Evolutionary conservation across 1,140 invertebrate species (phyloP), one percentile per base, ranked within the genome.

Genomic region (Caenorhabditis latens): DNA sequence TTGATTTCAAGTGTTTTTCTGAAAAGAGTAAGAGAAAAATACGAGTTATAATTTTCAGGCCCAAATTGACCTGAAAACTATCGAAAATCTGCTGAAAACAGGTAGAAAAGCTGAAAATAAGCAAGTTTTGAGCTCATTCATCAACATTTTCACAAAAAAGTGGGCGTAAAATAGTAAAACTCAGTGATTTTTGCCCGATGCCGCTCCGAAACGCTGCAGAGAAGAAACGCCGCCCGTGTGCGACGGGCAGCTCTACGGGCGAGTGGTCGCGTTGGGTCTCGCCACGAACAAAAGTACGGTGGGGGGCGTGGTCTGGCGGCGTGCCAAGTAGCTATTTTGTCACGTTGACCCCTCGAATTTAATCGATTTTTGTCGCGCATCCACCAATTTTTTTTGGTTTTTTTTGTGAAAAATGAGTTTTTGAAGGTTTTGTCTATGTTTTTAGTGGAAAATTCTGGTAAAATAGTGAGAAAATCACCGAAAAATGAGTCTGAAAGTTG

Each of bases 211-310:
- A 42, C 71, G 71, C 32, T 13, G 71, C 46, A 21, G n/a, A 9
- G 46, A 79, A 14, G 19, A 46, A 79, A 19, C 46, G 65, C 71
- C 71, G 71, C 71, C 71, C 71, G 46, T 79, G 19, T 79, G 9
- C 43, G 46, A 79, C 71, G 71, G 71, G 71, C 71, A 79, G 71
- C 71, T 79, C 71, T 79, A 79, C 71, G 71, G 71, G 71, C 71
- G 53, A n/a, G 9, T 8, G 71, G 71, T 46, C 71, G 71, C 71
- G n/a, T 46, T n/a, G 71, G 71, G 71, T 79, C 71, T 79, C 71
- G 71, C 71, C 43, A 24, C 71, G 71, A 48, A 3, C n/a, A 8
- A 21, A 24, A 50, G 14, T 79, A 79, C 71, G 71, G 71, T 79
- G 16, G 71, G 19, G 46, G 71, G 71, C 46, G 71, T 46, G 14